Evolutionary conservation across 2,888 invertebrate species (phyloP).

Genomic region (Pachycephus smyrnensis): DNA sequence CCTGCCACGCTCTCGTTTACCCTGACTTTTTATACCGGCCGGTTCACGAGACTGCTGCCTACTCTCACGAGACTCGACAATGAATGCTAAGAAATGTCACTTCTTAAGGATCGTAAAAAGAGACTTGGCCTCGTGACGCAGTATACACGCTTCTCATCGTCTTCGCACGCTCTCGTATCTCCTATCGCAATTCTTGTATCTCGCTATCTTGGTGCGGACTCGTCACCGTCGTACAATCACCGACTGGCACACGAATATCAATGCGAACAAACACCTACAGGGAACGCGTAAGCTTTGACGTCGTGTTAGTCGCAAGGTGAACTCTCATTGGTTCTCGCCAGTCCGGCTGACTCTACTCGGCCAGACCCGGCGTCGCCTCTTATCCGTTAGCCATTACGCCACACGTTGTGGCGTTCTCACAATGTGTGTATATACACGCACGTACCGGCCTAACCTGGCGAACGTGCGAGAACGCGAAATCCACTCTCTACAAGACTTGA

Average conservation of each 20-base stretch:
- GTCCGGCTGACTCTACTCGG: slow-evolving; percentile 36
- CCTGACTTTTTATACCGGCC: not conserved
- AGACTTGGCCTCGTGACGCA: not conserved
- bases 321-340: slow-evolving; percentile 27
- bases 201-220: not conserved
- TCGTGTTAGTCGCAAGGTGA: not conserved
- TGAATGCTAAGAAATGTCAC: not conserved
- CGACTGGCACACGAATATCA: not conserved
- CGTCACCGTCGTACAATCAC: not conserved
- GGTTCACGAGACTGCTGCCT: not conserved
- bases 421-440: not conserved
- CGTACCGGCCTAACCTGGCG: not conserved
- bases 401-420: slow-evolving; percentile 23
- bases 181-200: not conserved
- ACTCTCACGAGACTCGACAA: not conserved
- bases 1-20: not conserved
- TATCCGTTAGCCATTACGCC: slow-evolving; percentile 27
- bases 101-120: not conserved
- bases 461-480: not conserved
- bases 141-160: not conserved
- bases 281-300: not conserved
- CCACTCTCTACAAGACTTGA: not conserved
- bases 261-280: not conserved
- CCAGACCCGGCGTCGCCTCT: slow-evolving; percentile 48
- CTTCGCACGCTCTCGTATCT: not conserved